Percentiles rank a stretch among this genome's conserved stretches.
Conservation (phyloP, 2,888 invertebrate species). For the Atethmia centrago region DNA sequence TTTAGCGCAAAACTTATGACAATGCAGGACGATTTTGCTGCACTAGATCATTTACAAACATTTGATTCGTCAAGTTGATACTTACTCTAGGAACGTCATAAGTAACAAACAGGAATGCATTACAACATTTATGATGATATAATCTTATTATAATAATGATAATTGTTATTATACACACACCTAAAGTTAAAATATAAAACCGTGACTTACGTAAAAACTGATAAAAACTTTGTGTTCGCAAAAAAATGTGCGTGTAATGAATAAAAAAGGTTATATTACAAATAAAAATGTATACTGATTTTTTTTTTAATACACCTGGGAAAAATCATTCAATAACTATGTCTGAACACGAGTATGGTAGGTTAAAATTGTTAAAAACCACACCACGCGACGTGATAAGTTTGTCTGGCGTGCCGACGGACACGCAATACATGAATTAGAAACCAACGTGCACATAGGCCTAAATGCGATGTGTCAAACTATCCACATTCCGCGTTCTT, state of each 20-base stretch:
- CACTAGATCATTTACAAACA: not conserved
- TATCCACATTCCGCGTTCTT: not conserved
- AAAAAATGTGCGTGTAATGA: conserved; percentile 1
- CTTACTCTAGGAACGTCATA: not conserved
- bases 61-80: not conserved
- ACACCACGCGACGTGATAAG: not conserved
- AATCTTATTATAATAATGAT: not conserved
- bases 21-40: too few species aligned
- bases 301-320: not conserved
- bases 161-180: not conserved
- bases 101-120: conserved; percentile 16
- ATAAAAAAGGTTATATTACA: not conserved
- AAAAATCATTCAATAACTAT: conserved; percentile 1
- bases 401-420: not conserved
- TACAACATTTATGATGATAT: not conserved
- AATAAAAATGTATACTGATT: conserved; percentile 8
- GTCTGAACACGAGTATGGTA: not conserved
- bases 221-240: conserved; percentile 10
- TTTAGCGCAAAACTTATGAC: too few species aligned
- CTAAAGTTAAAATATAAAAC: not conserved
- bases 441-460: not conserved
- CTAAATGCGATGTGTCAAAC: not conserved
- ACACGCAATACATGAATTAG: not conserved
- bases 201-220: conserved; percentile 1
- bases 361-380: conserved; percentile 1